phyloP scores from a whole-genome alignment of 2,888 invertebrate species.

The Nasonia oneida region DNA sequence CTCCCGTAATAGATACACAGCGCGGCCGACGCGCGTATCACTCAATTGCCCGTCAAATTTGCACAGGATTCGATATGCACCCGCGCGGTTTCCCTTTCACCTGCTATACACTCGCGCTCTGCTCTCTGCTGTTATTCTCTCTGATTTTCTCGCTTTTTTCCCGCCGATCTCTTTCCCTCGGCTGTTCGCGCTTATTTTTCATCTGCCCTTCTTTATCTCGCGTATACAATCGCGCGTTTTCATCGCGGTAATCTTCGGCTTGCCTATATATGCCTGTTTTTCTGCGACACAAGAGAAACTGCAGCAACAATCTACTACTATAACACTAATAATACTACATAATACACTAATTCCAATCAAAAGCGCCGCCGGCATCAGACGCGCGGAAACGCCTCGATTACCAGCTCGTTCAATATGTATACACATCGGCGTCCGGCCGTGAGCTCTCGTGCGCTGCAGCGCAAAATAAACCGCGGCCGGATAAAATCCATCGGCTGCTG shows the following conservation, averaged over 20 bases:
- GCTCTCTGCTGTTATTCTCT: background rate
- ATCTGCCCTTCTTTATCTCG: conserved; percentile 13
- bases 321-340: no score
- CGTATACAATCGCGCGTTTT: background rate
- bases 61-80: conserved; percentile 59
- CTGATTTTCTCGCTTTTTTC: background rate
- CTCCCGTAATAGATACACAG: conserved; percentile 46
- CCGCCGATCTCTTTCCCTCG: background rate
- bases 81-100: conserved; percentile 54
- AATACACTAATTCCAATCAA: background rate
- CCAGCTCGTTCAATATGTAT: conserved; percentile 10
- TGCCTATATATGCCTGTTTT: background rate
- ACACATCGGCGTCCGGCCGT: background rate
- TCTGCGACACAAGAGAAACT: no score
- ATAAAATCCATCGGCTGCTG: conserved; percentile 72
- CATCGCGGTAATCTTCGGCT: background rate
- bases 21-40: conserved; percentile 24
- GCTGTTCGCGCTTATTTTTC: conserved; percentile 47
- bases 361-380: background rate
- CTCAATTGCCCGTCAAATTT: conserved; percentile 60
- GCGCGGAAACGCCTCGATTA: background rate
- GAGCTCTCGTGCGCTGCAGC: conserved; percentile 61
- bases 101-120: background rate
- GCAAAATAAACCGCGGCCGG: conserved; percentile 70
- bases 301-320: no score